Evolutionary conservation across 2,797 vertebrate genomes (phyloP).

Genomic region (Enteromius paludinosus): DNA sequence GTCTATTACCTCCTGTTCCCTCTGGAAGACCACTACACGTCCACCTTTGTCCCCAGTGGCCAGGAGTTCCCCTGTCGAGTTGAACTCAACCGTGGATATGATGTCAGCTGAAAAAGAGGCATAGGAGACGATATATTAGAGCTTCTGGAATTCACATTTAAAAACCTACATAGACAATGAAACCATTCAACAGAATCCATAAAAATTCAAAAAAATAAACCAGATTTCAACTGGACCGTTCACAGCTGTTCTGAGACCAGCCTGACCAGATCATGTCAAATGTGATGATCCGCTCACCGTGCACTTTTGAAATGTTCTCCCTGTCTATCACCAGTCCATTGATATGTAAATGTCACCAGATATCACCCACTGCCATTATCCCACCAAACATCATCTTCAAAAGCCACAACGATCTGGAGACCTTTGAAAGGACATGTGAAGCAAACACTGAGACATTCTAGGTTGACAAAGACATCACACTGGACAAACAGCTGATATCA

Average conservation of each 20-base stretch:
- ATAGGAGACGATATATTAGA: not conserved
- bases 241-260: conserved; percentile 17
- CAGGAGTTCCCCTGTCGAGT: conserved; percentile 95
- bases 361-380: conserved; percentile 26
- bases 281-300: not conserved
- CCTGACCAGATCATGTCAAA: not conserved
- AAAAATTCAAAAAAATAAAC: conserved; percentile 3
- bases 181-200: not conserved
- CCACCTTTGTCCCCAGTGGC: conserved; percentile 98
- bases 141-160: not conserved
- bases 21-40: conserved; percentile 98
- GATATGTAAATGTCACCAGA: conserved; percentile 59
- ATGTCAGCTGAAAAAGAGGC: conserved; percentile 86
- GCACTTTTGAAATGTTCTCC: not conserved
- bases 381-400: conserved; percentile 3
- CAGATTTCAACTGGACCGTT: not conserved
- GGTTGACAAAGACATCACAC: not conserved
- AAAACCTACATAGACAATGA: not conserved
- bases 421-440: conserved; percentile 3
- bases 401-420: conserved; percentile 7
- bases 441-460: not conserved
- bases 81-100: conserved; percentile 98
- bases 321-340: conserved; percentile 40
- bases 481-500: not conserved
- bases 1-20: conserved; percentile 88